These are phyloP conservation scores for Cylas formicarius DNA, from an alignment of 1,140 invertebrate species.

Conservation along the genomic window DNA sequence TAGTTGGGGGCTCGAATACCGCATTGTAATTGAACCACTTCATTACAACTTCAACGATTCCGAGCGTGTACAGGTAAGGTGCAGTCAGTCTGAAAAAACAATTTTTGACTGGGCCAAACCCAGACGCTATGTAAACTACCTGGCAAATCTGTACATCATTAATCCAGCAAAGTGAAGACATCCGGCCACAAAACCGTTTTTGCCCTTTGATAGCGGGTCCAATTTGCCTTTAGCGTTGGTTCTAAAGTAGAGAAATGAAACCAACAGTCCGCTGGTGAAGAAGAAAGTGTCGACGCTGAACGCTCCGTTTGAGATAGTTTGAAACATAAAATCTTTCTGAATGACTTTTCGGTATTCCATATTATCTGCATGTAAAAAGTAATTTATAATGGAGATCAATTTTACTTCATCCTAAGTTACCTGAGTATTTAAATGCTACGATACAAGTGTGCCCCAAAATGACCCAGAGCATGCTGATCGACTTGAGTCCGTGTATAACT, in stretches of 20 bases:
- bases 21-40: slow-evolving; percentile 75
- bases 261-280: slow-evolving; percentile 74
- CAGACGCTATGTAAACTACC: slow-evolving; percentile 44
- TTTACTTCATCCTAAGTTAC: slow-evolving; percentile 27
- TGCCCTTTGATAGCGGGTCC: slow-evolving; percentile 64
- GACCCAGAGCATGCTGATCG: slow-evolving; percentile 88
- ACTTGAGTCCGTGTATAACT: slow-evolving; percentile 72
- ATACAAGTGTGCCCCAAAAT: slow-evolving; percentile 86
- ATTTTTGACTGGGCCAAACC: background rate
- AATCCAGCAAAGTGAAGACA: slow-evolving; percentile 70
- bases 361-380: slow-evolving; percentile 51
- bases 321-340: slow-evolving; percentile 73
- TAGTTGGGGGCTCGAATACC: slow-evolving; percentile 71
- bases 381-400: background rate
- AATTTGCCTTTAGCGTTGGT: slow-evolving; percentile 73
- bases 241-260: slow-evolving; percentile 77
- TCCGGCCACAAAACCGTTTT: slow-evolving; percentile 60
- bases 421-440: slow-evolving; percentile 73
- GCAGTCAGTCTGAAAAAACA: slow-evolving; percentile 59
- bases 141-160: slow-evolving; percentile 67
- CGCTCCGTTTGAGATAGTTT: slow-evolving; percentile 76
- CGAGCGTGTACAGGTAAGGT: slow-evolving; percentile 76
- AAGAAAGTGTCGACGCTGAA: slow-evolving; percentile 92
- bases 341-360: slow-evolving; percentile 69
- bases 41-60: slow-evolving; percentile 70